Evolutionary conservation across 1,140 invertebrate species (phyloP).

Genomic region (Lepidurus couesii): DNA sequence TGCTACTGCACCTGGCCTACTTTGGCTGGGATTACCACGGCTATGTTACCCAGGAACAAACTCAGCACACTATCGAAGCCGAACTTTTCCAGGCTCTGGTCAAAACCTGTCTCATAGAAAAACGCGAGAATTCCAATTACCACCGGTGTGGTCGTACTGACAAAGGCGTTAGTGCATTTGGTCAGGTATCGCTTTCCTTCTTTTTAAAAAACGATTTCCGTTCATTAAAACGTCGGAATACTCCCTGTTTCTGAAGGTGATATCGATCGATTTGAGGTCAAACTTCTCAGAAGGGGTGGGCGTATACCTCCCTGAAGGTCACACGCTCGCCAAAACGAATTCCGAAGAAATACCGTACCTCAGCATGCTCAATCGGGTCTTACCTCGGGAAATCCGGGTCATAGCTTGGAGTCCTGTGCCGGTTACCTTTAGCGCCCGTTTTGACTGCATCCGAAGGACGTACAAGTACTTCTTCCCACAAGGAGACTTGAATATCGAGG

Average conservation of each 20-base stretch:
- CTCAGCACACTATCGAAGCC: slow-evolving; percentile 75
- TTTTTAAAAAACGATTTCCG: slow-evolving; percentile 62
- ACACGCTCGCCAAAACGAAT: slow-evolving; percentile 40
- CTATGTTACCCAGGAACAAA: slow-evolving; percentile 77
- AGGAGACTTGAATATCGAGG: slow-evolving; percentile 67
- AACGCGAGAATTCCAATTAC: slow-evolving; percentile 74
- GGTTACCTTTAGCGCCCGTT: slow-evolving; percentile 62
- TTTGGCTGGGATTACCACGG: slow-evolving; percentile 93
- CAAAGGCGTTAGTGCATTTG: slow-evolving; percentile 95
- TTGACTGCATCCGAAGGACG: slow-evolving; percentile 70
- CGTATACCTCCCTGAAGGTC: slow-evolving; percentile 47
- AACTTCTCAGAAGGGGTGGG: slow-evolving; percentile 50
- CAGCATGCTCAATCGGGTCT: slow-evolving; percentile 78
- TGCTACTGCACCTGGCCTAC: slow-evolving; percentile 82
- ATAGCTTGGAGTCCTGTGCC: slow-evolving; percentile 78
- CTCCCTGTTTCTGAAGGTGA: slow-evolving; percentile 50
- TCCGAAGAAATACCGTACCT: slow-evolving; percentile 75
- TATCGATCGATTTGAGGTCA: slow-evolving; percentile 81
- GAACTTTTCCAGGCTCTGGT: slow-evolving; percentile 75
- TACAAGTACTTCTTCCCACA: slow-evolving; percentile 95
- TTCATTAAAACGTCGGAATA: no score
- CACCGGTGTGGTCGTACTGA: slow-evolving; percentile 94
- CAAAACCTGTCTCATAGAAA: slow-evolving; percentile 76
- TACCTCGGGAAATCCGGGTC: slow-evolving; percentile 81
- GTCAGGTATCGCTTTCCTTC: slow-evolving; percentile 60